Evolutionary conservation across 1,140 invertebrate genomes (phyloP), one percentile per base, ranked within the genome.

Genomic region (Eufriesea mexicana): DNA sequence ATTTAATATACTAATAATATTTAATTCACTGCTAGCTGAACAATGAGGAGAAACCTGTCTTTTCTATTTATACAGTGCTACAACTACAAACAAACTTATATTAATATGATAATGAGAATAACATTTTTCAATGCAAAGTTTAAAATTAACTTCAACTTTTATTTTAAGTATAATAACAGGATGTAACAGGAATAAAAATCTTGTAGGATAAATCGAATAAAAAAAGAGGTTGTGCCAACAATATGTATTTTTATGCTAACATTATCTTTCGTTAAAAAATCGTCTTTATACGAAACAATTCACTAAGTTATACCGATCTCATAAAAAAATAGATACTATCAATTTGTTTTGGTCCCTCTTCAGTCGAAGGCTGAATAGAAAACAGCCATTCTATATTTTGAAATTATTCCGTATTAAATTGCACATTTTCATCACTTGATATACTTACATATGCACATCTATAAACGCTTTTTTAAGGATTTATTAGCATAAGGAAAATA

Each of bases 401-500:
- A 75, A 28, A 51, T 49, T 51, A n/a, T 28, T 47, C n/a, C n/a
- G 28, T 20, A 62, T 75, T 61, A 14, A 75, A 75, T 61, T 62
- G 10, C 20, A 35, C 25, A 35, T 47, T 51, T 76, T 20, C 5
- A 28, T 78, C n/a, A 23, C 14, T 51, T 35, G n/a, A 25, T 66
- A 66, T 47, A 49, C 64, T 55, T 79, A 70, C 23, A 14, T 8
- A 7, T 45, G 14, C 14, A 8, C 47, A 18, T 49, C 45, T 61
- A 35, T 45, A 45, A 62, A 51, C 10, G n/a, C 49, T 66, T 47
- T 59, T n/a, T 20, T 35, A 25, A 62, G 5, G 20, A 51, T 62
- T 62, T 47, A 80, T 80, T 64, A 61, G 35, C 35, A 80, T 54
- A 68, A 68, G 47, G 59, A 70, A 71, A 79, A 79, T 49, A 61